A percentile compares a stretch with the other conserved stretches of the same genome.
phyloP scores from a whole-genome alignment of 2,888 invertebrate species.

The Oscheius sp. region DNA sequence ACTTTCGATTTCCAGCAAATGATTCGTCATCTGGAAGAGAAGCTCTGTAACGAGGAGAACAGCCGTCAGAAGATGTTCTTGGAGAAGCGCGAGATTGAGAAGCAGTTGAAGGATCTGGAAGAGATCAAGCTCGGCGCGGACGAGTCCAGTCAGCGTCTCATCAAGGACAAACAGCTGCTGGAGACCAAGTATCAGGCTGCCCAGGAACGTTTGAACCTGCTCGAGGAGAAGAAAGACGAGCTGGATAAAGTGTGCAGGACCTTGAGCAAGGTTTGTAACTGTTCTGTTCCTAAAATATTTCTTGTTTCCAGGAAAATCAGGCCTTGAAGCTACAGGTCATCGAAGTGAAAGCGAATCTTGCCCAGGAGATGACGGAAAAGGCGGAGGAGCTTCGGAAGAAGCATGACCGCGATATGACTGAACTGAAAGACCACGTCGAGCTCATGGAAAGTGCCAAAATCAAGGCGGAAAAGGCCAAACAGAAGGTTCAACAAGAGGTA shows the following conservation, averaged over 20 bases:
- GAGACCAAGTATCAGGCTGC: conserved; percentile 93
- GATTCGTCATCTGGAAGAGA: conserved; percentile 69
- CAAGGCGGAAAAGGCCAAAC: conserved; percentile 81
- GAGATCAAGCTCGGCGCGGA: conserved; percentile 40
- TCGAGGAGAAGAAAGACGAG: conserved; percentile 89
- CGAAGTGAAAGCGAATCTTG: conserved; percentile 87
- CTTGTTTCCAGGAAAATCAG: conserved; percentile 74
- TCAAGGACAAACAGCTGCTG: conserved; percentile 86
- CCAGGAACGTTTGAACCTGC: conserved; percentile 91
- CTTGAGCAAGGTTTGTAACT: no score
- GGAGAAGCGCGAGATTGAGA: conserved; percentile 96
- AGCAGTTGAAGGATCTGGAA: conserved; percentile 79
- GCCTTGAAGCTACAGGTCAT: conserved; percentile 70
- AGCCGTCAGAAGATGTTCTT: conserved; percentile 94
- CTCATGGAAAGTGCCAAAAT: conserved; percentile 60
- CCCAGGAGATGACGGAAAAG: conserved; percentile 86
- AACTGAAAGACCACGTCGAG: conserved; percentile 38
- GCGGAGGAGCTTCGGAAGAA: conserved; percentile 82
- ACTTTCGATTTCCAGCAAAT: conserved; percentile 3
- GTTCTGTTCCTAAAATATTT: background rate
- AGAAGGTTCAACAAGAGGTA: conserved; percentile 92
- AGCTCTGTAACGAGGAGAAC: conserved; percentile 93
- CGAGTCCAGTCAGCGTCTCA: conserved; percentile 27
- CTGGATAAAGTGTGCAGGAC: conserved; percentile 12
- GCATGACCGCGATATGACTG: conserved; percentile 83